phyloP scores from a whole-genome alignment of 2,113 vertebrate species.

The Ctenodactylus gundi region DNA sequence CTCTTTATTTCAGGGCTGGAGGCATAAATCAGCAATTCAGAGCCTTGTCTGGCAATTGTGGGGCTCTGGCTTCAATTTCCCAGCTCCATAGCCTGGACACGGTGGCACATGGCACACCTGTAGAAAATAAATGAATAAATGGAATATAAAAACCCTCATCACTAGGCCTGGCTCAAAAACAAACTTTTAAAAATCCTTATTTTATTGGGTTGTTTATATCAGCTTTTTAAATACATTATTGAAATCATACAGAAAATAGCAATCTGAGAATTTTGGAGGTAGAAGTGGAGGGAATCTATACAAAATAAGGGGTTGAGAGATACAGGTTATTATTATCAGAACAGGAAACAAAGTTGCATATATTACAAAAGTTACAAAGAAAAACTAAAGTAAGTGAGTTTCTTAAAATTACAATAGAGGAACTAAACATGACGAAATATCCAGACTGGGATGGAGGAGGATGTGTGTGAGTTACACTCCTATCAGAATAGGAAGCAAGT shows the following conservation, averaged over 20 bases:
- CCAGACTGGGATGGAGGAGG: neutral
- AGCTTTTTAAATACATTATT: neutral
- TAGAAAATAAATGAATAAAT: no score
- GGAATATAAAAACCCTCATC: no score
- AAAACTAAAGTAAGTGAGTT: conserved; percentile 8
- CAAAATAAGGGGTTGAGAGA: neutral
- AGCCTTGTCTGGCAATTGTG: no score
- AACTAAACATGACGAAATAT: conserved; percentile 43
- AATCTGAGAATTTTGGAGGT: conserved; percentile 12
- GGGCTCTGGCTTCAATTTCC: no score
- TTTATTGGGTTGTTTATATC: neutral
- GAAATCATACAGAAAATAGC: neutral
- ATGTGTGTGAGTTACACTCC: neutral
- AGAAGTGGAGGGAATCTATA: neutral
- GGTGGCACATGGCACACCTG: no score
- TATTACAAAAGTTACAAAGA: conserved; percentile 50
- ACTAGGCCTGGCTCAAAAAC: no score
- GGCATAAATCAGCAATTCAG: no score
- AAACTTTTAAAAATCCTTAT: no score
- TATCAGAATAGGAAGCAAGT: conserved; percentile 68
- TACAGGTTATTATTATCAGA: neutral
- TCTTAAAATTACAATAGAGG: conserved; percentile 50
- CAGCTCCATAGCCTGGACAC: no score
- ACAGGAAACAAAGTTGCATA: neutral
- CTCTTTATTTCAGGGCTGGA: no score